Percentiles rank a stretch among this genome's conserved stretches.
These are phyloP conservation scores for Mechanitis mazaeus DNA, from an alignment of 2,888 invertebrate species.

Conservation along the genomic window DNA sequence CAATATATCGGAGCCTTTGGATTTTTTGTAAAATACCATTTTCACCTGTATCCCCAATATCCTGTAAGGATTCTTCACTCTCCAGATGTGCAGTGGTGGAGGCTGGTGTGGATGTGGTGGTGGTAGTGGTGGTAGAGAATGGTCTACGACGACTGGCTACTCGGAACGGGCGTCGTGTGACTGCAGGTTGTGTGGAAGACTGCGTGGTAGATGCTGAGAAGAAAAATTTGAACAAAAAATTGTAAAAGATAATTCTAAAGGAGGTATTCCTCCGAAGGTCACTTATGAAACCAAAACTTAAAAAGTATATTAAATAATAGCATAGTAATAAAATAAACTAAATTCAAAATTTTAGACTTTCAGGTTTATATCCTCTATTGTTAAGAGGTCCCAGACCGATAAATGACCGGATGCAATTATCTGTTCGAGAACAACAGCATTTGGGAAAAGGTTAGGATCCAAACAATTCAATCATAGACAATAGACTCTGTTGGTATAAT, in stretches of 20 bases:
- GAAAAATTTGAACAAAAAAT: background rate
- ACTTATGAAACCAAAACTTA: too few species aligned
- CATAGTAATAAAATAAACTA: background rate
- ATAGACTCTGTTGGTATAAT: slow-evolving; percentile 8
- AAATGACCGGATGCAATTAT: slow-evolving; percentile 22
- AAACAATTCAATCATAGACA: slow-evolving; percentile 15
- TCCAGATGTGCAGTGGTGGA: slow-evolving; percentile 39
- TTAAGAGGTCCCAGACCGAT: slow-evolving; percentile 18
- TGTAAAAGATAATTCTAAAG: too few species aligned
- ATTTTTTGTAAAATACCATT: too few species aligned
- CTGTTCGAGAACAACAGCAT: slow-evolving; percentile 7
- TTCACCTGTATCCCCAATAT: slow-evolving; percentile 56
- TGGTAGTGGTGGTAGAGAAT: slow-evolving; percentile 29
- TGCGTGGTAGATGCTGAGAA: slow-evolving; percentile 32
- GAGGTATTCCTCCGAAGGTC: too few species aligned
- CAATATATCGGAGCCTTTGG: too few species aligned
- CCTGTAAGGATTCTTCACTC: slow-evolving; percentile 58
- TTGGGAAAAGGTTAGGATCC: slow-evolving; percentile 19
- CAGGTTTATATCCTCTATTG: slow-evolving; percentile 14
- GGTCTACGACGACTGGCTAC: slow-evolving; percentile 55
- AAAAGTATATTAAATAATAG: too few species aligned
- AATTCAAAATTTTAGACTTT: slow-evolving; percentile 3
- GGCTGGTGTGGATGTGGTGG: slow-evolving; percentile 36
- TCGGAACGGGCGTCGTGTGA: slow-evolving; percentile 54
- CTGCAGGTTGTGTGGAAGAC: slow-evolving; percentile 26